phyloP scores from a whole-genome alignment of 2,113 vertebrate genomes.

The Aepyceros melampus region DNA sequence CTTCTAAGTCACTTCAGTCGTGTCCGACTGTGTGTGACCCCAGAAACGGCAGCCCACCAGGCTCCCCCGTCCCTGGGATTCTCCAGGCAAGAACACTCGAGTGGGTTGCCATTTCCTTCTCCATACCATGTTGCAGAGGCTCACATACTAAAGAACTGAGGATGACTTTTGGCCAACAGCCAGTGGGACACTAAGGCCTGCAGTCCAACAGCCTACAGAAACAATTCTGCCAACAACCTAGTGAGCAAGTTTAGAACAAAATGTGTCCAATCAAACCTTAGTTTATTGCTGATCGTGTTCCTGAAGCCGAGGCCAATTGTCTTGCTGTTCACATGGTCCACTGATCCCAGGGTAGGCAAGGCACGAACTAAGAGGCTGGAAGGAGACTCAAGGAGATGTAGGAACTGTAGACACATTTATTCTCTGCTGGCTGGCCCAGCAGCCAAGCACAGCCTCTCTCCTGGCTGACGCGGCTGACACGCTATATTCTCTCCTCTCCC shows the following conservation, averaged over 20 bases:
- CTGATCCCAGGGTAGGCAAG: background rate
- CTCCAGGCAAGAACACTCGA: no score
- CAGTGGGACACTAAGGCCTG: background rate
- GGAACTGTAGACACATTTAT: background rate
- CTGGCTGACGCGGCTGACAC: background rate
- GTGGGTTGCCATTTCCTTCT: no score
- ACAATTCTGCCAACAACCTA: background rate
- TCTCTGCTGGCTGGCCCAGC: background rate
- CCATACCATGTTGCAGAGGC: background rate
- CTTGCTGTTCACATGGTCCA: background rate
- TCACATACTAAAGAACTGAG: background rate
- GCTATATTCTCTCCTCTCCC: fast-evolving
- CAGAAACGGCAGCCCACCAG: no score
- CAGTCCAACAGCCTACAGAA: background rate
- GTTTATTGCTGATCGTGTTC: background rate
- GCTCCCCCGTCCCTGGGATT: no score
- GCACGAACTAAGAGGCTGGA: background rate
- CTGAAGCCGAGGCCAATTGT: background rate
- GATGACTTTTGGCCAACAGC: background rate
- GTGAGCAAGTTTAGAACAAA: background rate
- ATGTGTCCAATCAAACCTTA: background rate
- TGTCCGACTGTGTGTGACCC: no score
- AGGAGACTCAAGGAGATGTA: background rate
- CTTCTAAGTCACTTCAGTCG: no score
- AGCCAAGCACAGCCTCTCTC: background rate